Evolutionary conservation across 2,888 invertebrate genomes (phyloP).

Genomic region (Dyspetes luteomarginatus): DNA sequence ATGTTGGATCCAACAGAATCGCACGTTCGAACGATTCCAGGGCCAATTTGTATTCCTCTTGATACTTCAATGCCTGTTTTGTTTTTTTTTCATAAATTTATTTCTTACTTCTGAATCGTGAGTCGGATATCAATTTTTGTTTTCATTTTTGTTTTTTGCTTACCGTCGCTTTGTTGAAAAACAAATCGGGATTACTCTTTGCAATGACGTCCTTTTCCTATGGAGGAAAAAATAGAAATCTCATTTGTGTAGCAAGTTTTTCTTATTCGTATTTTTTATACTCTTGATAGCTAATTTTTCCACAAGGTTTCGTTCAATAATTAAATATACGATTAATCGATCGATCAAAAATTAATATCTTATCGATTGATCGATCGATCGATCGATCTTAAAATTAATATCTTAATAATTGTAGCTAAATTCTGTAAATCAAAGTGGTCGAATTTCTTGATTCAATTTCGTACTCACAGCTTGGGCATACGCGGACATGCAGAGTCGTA

Average conservation of each 20-base stretch:
- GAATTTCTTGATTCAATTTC: conserved; percentile 23
- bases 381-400: too few species aligned
- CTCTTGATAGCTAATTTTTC: too few species aligned
- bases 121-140: background rate
- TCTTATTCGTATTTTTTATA: too few species aligned
- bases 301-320: too few species aligned
- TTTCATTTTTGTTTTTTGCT: conserved; percentile 80
- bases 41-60: conserved; percentile 90
- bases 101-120: background rate
- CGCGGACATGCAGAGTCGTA: conserved; percentile 91
- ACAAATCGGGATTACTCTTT: conserved; percentile 90
- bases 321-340: too few species aligned
- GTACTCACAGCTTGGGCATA: conserved; percentile 90
- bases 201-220: conserved; percentile 89
- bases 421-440: conserved; percentile 7
- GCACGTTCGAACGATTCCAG: conserved; percentile 89
- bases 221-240: conserved; percentile 61
- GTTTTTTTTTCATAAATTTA: conserved; percentile 6
- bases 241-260: conserved; percentile 10
- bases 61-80: conserved; percentile 90
- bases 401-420: too few species aligned
- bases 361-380: too few species aligned
- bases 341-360: too few species aligned
- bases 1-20: conserved; percentile 89
- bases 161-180: conserved; percentile 93